phyloP scores from a whole-genome alignment of 2,888 invertebrate genomes.

The Cartodere bifasciata region DNA sequence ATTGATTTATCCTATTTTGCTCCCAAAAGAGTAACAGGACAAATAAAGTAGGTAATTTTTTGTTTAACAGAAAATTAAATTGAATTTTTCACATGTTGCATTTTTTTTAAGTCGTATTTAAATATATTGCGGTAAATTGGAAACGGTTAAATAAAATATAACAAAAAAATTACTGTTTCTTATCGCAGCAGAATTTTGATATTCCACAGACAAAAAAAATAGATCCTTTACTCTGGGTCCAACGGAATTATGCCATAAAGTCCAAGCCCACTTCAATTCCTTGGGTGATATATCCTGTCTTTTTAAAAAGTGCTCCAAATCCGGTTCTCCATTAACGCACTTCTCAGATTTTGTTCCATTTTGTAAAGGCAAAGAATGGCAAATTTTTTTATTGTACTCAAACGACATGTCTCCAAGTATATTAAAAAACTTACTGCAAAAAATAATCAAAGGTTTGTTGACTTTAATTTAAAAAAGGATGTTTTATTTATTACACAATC shows the following conservation, averaged over 20 bases:
- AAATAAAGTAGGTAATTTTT: no score
- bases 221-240: slow-evolving; percentile 42
- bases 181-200: slow-evolving; percentile 48
- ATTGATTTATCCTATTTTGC: no score
- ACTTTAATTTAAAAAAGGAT: neutral
- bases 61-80: no score
- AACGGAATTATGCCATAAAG: slow-evolving; percentile 50
- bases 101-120: no score
- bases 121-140: no score
- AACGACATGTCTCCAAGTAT: slow-evolving; percentile 41
- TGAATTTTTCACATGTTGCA: no score
- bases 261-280: slow-evolving; percentile 45
- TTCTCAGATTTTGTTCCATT: slow-evolving; percentile 20
- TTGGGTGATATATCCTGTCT: slow-evolving; percentile 23
- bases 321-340: slow-evolving; percentile 50
- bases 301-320: slow-evolving; percentile 47
- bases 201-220: slow-evolving; percentile 39
- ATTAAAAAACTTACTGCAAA: slow-evolving; percentile 18
- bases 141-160: no score
- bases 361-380: slow-evolving; percentile 22
- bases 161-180: slow-evolving; percentile 48
- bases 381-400: slow-evolving; percentile 47
- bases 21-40: no score
- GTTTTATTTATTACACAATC: slow-evolving; percentile 36
- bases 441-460: neutral